phyloP scores from a whole-genome alignment of 2,888 invertebrate genomes.

The Hydrotaea diabolus region DNA sequence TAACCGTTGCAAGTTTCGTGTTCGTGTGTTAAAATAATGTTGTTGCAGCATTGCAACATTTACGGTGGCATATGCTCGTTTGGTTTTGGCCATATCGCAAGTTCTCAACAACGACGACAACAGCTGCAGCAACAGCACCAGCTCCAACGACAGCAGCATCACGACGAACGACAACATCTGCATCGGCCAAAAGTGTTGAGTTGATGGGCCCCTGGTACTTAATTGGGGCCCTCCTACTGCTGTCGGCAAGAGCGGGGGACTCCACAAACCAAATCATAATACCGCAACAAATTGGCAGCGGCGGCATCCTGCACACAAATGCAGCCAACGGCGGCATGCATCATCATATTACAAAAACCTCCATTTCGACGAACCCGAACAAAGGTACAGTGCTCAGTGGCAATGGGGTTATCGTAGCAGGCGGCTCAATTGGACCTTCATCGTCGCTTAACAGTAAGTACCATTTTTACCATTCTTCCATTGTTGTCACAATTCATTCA shows the following conservation, averaged over 20 bases:
- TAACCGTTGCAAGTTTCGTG: conserved; percentile 41
- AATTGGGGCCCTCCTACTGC: conserved; percentile 81
- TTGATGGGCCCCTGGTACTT: conserved; percentile 81
- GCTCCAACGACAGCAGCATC: conserved; percentile 21
- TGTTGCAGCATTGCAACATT: conserved; percentile 67
- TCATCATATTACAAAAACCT: conserved; percentile 70
- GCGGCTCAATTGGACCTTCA: conserved; percentile 73
- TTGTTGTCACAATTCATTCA: conserved; percentile 7
- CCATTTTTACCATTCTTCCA: background rate
- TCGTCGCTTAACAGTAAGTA: conserved; percentile 78
- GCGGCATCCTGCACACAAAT: conserved; percentile 69
- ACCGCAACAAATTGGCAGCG: conserved; percentile 75
- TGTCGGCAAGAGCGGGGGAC: conserved; percentile 80
- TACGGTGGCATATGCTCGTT: conserved; percentile 60
- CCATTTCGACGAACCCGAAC: conserved; percentile 66
- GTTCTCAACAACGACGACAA: conserved; percentile 43
- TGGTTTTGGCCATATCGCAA: conserved; percentile 53
- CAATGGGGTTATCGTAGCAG: conserved; percentile 75
- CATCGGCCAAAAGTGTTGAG: conserved; percentile 74
- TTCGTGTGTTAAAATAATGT: conserved; percentile 61
- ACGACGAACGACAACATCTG: conserved; percentile 28
- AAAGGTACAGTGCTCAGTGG: conserved; percentile 67
- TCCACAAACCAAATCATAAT: conserved; percentile 79
- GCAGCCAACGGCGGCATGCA: conserved; percentile 69
- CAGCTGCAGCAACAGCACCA: background rate